phyloP scores from a whole-genome alignment of 2,888 invertebrate genomes.

The Drosophila kambysellisi region DNA sequence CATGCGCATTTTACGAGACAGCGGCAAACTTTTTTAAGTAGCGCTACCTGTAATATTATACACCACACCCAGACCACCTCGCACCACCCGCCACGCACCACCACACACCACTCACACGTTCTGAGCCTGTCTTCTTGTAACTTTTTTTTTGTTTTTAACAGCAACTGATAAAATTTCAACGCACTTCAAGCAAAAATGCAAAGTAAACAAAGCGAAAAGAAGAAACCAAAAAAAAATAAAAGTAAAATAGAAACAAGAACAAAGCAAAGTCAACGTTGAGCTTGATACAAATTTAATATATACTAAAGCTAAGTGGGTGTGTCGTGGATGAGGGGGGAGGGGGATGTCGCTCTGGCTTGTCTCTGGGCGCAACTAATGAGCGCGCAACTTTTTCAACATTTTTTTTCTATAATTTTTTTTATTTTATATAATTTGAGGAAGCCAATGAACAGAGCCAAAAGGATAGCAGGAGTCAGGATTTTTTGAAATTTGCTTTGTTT shows the following conservation, averaged over 20 bases:
- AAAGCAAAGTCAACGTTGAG: slow-evolving; percentile 63
- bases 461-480: slow-evolving; percentile 39
- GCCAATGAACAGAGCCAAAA: neutral
- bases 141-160: slow-evolving; percentile 5
- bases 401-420: slow-evolving; percentile 10
- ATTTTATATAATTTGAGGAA: slow-evolving; percentile 33
- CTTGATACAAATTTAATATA: slow-evolving; percentile 71
- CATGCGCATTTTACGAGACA: slow-evolving; percentile 69
- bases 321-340: slow-evolving; percentile 7
- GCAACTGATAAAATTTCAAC: slow-evolving; percentile 55
- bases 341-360: slow-evolving; percentile 39
- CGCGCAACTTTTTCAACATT: slow-evolving; percentile 36
- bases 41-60: slow-evolving; percentile 67
- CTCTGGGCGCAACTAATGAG: slow-evolving; percentile 62
- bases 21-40: slow-evolving; percentile 68
- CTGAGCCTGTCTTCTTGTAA: slow-evolving; percentile 25
- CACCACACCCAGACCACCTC: slow-evolving; percentile 17
- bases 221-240: slow-evolving; percentile 30
- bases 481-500: slow-evolving; percentile 43
- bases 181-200: slow-evolving; percentile 37
- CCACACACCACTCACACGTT: neutral
- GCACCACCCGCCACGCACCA: neutral
- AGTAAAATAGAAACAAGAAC: neutral
- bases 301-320: slow-evolving; percentile 33
- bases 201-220: slow-evolving; percentile 34